Evolutionary conservation across 1,140 invertebrate genomes (phyloP).

Genomic region (Drosophila arizonae): DNA sequence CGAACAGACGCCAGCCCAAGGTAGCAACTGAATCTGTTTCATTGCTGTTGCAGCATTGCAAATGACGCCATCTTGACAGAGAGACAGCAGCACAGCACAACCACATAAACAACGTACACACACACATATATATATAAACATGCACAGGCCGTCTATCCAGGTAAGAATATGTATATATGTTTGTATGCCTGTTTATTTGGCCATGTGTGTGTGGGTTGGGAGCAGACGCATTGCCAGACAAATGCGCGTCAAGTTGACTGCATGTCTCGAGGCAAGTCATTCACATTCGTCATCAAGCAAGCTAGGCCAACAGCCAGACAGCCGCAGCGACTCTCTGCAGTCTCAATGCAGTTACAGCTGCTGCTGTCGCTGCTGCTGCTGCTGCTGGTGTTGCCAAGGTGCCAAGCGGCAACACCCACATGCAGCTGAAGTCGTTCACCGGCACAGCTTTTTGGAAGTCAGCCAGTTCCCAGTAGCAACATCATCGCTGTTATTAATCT

Average conservation of each 20-base stretch:
- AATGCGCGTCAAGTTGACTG: slow-evolving; percentile 81
- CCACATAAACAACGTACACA: slow-evolving; percentile 28
- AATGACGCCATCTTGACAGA: slow-evolving; percentile 77
- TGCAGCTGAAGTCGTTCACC: slow-evolving; percentile 66
- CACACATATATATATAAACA: slow-evolving; percentile 27
- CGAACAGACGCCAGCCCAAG: slow-evolving; percentile 25
- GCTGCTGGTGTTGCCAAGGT: slow-evolving; percentile 54
- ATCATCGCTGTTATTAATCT: slow-evolving; percentile 71
- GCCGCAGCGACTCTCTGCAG: slow-evolving; percentile 36
- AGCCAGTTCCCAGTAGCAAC: slow-evolving; percentile 55
- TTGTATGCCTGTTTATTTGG: slow-evolving; percentile 23
- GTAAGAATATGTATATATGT: slow-evolving; percentile 21
- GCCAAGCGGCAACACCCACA: slow-evolving; percentile 70
- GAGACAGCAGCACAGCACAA: slow-evolving; percentile 43
- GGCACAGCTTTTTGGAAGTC: slow-evolving; percentile 53
- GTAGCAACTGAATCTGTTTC: slow-evolving; percentile 26
- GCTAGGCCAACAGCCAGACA: slow-evolving; percentile 47
- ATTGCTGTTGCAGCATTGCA: slow-evolving; percentile 52
- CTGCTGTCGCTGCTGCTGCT: slow-evolving; percentile 15
- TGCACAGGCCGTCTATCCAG: slow-evolving; percentile 36
- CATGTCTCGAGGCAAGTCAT: slow-evolving; percentile 80
- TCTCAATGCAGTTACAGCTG: slow-evolving; percentile 40
- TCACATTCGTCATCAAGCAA: slow-evolving; percentile 73
- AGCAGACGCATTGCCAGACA: slow-evolving; percentile 79
- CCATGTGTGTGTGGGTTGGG: slow-evolving; percentile 41